phyloP scores from a whole-genome alignment of 1,140 invertebrate genomes.

The Magallana gigas region DNA sequence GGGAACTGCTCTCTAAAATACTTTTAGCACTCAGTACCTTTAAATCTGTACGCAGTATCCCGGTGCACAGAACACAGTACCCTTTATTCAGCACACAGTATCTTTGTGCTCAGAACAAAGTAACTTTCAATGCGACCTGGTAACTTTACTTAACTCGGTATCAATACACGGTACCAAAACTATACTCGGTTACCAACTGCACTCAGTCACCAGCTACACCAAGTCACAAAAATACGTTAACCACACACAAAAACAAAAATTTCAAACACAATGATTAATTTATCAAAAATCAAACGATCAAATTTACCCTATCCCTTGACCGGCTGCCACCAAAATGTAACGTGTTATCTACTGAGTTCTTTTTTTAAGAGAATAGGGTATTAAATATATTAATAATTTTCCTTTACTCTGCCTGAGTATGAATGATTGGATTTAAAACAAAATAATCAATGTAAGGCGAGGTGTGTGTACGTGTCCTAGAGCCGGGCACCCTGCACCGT shows the following conservation, averaged over 20 bases:
- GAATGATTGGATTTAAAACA: neutral
- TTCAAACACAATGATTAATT: neutral
- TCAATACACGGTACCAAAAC: neutral
- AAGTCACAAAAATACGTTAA: neutral
- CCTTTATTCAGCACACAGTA: neutral
- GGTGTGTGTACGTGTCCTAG: too few relatives aligned
- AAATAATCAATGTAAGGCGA: too few relatives aligned
- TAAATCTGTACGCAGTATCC: neutral
- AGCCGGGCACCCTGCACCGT: too few relatives aligned
- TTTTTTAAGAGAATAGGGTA: neutral
- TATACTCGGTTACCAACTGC: neutral
- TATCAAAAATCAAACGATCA: neutral
- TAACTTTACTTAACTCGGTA: too few relatives aligned
- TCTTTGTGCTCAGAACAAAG: neutral
- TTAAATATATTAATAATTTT: neutral
- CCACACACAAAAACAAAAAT: neutral
- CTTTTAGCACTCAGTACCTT: too few relatives aligned
- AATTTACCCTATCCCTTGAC: neutral
- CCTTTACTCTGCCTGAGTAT: slow-evolving; percentile 8
- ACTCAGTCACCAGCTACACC: neutral
- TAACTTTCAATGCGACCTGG: too few relatives aligned
- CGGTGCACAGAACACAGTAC: neutral
- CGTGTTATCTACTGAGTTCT: neutral
- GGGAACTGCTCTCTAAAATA: too few relatives aligned
- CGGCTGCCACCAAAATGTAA: neutral